phyloP scores from a whole-genome alignment of 2,797 vertebrate genomes.

The Margarornis squamiger region DNA sequence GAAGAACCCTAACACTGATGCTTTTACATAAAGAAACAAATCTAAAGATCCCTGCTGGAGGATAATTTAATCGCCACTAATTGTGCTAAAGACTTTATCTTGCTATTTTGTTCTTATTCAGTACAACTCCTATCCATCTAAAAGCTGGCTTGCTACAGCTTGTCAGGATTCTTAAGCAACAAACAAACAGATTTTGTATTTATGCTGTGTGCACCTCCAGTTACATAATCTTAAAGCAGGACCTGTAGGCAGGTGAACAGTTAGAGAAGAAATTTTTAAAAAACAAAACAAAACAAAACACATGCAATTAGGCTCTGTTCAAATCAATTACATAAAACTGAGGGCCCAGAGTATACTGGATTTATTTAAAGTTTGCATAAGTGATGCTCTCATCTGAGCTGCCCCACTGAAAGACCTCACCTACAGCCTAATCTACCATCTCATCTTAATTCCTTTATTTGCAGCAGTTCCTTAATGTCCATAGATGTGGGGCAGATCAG shows the following conservation, averaged over 20 bases:
- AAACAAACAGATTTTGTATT: not conserved
- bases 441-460: not conserved
- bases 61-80: not conserved
- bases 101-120: not conserved
- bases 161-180: not conserved
- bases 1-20: not conserved
- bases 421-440: not conserved
- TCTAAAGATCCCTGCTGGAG: not conserved
- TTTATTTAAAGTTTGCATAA: not conserved
- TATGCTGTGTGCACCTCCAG: not conserved
- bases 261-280: not conserved
- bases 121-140: not conserved
- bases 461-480: not conserved
- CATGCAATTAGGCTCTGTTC: not conserved
- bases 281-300: rapidly evolving
- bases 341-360: not conserved
- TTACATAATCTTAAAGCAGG: not conserved
- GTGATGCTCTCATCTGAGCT: not conserved
- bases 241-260: not conserved
- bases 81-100: not conserved
- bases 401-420: not conserved
- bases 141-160: not conserved
- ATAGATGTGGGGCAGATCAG: not conserved
- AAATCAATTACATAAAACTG: not conserved
- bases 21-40: not conserved